phyloP scores from a whole-genome alignment of 2,888 invertebrate species.

The Holacanthella duospinosa region DNA sequence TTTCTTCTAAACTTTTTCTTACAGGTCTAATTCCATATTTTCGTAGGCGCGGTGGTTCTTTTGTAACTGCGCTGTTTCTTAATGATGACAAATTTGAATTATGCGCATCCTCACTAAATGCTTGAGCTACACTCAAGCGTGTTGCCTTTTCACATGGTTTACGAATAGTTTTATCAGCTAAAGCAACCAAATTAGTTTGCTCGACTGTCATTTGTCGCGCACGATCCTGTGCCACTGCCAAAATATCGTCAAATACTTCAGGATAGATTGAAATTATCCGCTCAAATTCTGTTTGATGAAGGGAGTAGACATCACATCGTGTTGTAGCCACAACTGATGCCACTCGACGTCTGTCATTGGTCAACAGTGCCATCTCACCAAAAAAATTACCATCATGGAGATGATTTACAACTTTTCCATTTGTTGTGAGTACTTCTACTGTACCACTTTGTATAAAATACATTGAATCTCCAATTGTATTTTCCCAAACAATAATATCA shows the following conservation, averaged over 20 bases:
- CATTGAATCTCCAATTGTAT: conserved; percentile 52
- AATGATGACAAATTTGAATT: too few relatives aligned
- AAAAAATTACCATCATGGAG: conserved; percentile 54
- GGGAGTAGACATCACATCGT: conserved; percentile 50
- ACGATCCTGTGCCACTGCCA: neutral
- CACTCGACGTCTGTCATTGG: conserved; percentile 46
- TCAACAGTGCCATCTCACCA: conserved; percentile 52
- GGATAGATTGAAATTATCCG: conserved; percentile 19
- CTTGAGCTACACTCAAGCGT: too few relatives aligned
- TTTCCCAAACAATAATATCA: conserved; percentile 51
- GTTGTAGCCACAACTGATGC: conserved; percentile 53
- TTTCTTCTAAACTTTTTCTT: neutral
- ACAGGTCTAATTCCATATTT: neutral
- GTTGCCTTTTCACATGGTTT: too few relatives aligned
- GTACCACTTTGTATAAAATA: conserved; percentile 54
- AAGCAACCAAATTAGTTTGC: too few relatives aligned
- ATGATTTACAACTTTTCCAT: conserved; percentile 41
- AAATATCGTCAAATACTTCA: conserved; percentile 20
- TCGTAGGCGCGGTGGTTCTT: neutral
- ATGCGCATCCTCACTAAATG: too few relatives aligned
- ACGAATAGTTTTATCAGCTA: too few relatives aligned
- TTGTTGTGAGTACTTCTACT: conserved; percentile 40
- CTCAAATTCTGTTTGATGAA: conserved; percentile 48
- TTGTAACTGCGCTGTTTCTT: too few relatives aligned
- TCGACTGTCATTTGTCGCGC: too few relatives aligned